Evolutionary conservation across 2,888 invertebrate genomes (phyloP).

Genomic region (Meteorus cinctellus): DNA sequence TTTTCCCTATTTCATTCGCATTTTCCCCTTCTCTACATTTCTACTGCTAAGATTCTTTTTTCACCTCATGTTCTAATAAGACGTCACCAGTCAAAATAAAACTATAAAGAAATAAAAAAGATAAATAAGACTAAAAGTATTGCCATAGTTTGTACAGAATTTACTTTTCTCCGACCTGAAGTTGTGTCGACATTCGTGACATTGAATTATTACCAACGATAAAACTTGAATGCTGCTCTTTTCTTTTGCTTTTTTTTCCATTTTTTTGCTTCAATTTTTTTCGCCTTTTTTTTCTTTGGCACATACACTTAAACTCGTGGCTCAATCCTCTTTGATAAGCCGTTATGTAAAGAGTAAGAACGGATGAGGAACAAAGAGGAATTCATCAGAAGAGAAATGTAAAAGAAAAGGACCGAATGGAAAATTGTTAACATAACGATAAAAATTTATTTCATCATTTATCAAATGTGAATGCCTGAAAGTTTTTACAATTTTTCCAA

Average conservation of each 20-base stretch:
- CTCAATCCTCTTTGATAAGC: conserved; percentile 32
- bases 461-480: background rate
- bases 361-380: background rate
- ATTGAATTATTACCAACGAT: conserved; percentile 31
- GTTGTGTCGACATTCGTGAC: conserved; percentile 19
- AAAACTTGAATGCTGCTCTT: conserved; percentile 25
- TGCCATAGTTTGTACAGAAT: conserved; percentile 20
- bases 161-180: conserved; percentile 12
- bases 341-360: conserved; percentile 16
- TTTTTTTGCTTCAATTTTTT: background rate
- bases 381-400: background rate
- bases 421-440: conserved; percentile 7
- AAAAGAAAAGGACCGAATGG: background rate
- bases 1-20: background rate
- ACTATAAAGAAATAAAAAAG: conserved; percentile 1
- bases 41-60: background rate
- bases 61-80: background rate
- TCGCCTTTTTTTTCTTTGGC: background rate
- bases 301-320: conserved; percentile 9
- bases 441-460: conserved; percentile 7
- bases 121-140: conserved; percentile 5
- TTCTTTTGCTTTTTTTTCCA: background rate
- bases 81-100: conserved; percentile 6
- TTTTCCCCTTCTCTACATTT: background rate
- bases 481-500: background rate